These are phyloP conservation scores for Athripsodes cinereus DNA, from an alignment of 2,888 invertebrate genomes.

Conservation along the genomic window DNA sequence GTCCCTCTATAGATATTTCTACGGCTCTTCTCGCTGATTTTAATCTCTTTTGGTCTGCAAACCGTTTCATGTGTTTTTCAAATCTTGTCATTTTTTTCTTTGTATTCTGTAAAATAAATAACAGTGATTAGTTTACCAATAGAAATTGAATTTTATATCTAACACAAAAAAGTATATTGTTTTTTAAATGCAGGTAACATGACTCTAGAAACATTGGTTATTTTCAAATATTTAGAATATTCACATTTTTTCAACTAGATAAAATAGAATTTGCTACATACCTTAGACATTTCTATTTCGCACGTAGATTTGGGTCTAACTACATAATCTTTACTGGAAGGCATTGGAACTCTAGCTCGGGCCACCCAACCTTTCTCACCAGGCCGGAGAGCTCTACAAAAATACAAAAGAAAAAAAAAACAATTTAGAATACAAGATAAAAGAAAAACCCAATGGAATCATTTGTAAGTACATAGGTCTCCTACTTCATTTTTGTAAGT, in stretches of 20 bases:
- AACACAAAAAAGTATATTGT: too few species aligned
- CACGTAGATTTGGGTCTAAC: slow-evolving; percentile 87
- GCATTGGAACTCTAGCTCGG: slow-evolving; percentile 89
- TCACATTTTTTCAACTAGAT: background rate
- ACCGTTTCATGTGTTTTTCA: slow-evolving; percentile 88
- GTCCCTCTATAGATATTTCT: slow-evolving; percentile 92
- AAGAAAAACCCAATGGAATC: too few species aligned
- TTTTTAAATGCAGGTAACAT: too few species aligned
- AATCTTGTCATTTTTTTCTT: slow-evolving; percentile 86
- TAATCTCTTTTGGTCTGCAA: slow-evolving; percentile 77
- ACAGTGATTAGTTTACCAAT: too few species aligned
- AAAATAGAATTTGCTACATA: slow-evolving; percentile 39
- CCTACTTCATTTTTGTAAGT: too few species aligned
- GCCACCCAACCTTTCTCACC: slow-evolving; percentile 95
- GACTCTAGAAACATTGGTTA: too few species aligned
- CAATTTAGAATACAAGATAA: too few species aligned
- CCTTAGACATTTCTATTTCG: slow-evolving; percentile 79
- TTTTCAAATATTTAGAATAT: slow-evolving; percentile 11
- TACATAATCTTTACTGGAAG: slow-evolving; percentile 95
- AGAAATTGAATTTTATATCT: too few species aligned
- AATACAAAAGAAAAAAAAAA: background rate
- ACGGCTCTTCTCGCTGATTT: slow-evolving; percentile 80
- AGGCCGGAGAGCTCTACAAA: slow-evolving; percentile 65
- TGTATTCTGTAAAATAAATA: slow-evolving; percentile 47
- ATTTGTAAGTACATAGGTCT: too few species aligned